Evolutionary conservation across 2,888 invertebrate species (phyloP).

Genomic region (Apotomis capreana): DNA sequence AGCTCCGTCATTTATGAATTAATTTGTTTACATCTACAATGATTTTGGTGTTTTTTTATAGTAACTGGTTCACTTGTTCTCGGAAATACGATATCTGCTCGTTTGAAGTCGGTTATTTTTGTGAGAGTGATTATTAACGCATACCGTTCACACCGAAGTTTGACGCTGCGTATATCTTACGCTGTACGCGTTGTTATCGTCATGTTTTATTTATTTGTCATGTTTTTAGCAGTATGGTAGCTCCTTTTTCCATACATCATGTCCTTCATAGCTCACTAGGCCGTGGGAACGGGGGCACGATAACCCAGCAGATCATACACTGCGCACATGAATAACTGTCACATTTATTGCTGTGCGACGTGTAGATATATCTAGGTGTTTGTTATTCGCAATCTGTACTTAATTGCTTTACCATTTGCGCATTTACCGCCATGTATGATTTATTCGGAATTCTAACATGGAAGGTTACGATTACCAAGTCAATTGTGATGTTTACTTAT

Average conservation of each 20-base stretch:
- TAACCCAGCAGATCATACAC: constrained; percentile 1
- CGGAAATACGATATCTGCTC: no score
- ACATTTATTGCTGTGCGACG: neutral
- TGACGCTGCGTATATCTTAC: no score
- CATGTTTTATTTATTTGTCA: no score
- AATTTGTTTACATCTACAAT: no score
- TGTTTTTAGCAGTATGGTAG: no score
- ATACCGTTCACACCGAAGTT: no score
- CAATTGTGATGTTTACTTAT: neutral
- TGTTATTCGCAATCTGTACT: constrained; percentile 8
- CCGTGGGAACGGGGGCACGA: constrained; percentile 10
- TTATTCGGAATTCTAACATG: constrained; percentile 6
- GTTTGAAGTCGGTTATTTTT: no score
- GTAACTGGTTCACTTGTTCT: no score
- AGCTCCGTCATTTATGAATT: no score
- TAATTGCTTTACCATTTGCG: constrained; percentile 7
- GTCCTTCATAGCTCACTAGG: neutral
- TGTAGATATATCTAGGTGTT: neutral
- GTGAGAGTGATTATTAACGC: no score
- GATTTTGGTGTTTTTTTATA: no score
- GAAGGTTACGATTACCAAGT: neutral
- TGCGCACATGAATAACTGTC: neutral
- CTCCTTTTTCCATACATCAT: neutral
- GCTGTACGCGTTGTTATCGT: no score
- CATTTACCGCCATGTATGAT: neutral